phyloP scores from a whole-genome alignment of 2,113 vertebrate genomes.

The Rhinoderma darwinii region DNA sequence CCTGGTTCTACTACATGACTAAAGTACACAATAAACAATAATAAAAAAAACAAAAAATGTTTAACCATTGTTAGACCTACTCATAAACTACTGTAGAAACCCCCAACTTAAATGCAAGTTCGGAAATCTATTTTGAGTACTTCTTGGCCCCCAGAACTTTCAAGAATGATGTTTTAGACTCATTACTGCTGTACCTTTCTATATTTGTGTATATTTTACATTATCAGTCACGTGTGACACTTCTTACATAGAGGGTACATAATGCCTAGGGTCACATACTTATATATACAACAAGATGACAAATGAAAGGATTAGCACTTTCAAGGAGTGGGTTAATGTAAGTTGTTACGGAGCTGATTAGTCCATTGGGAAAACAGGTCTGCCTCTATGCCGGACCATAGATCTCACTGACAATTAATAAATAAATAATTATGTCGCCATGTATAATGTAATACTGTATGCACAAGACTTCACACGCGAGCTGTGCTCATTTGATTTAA shows the following conservation, averaged over 20 bases:
- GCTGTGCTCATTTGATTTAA: background rate
- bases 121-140: background rate
- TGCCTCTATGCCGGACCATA: background rate
- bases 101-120: too few relatives aligned
- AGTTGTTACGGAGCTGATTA: constrained; percentile 4
- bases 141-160: background rate
- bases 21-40: too few relatives aligned
- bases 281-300: background rate
- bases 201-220: constrained; percentile 18
- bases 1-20: too few relatives aligned
- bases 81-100: too few relatives aligned
- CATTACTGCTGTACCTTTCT: background rate
- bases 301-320: background rate
- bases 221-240: constrained; percentile 10
- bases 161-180: too few relatives aligned
- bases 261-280: background rate
- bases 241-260: background rate
- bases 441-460: constrained; percentile 16
- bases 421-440: constrained; percentile 4
- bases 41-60: too few relatives aligned
- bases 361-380: background rate
- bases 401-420: background rate
- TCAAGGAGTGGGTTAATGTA: background rate
- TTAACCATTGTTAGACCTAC: too few relatives aligned
- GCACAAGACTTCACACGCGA: constrained; percentile 11